Evolutionary conservation across 1,140 invertebrate species (phyloP).

Genomic region (Proales similis): DNA sequence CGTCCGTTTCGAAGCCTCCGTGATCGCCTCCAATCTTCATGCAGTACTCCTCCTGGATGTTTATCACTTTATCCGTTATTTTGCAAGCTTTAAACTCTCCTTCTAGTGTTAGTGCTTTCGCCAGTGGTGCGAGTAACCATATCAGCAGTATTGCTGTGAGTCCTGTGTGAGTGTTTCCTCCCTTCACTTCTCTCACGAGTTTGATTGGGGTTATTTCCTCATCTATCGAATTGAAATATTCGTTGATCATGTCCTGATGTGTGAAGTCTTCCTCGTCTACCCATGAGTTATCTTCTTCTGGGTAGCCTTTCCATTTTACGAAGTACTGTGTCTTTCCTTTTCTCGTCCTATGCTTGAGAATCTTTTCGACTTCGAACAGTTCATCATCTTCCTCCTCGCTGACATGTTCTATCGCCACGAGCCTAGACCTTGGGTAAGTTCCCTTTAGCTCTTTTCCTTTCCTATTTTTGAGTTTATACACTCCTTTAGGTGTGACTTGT

Average conservation of each 20-base stretch:
- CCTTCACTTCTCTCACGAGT: too few species aligned
- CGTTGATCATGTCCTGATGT: conserved; percentile 7
- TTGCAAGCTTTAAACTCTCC: neutral
- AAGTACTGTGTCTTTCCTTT: conserved; percentile 25
- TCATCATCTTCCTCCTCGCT: neutral
- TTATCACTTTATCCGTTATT: neutral
- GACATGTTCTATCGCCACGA: neutral
- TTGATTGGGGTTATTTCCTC: too few species aligned
- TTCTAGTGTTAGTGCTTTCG: neutral
- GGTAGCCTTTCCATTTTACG: conserved; percentile 14
- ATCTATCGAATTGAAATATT: neutral
- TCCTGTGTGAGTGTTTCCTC: neutral
- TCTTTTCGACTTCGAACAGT: conserved; percentile 22
- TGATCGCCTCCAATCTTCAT: too few species aligned
- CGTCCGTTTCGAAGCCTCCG: too few species aligned
- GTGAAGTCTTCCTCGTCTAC: conserved; percentile 8
- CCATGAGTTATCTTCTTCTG: conserved; percentile 29
- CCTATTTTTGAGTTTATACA: neutral
- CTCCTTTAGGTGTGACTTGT: neutral
- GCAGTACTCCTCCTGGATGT: conserved; percentile 1
- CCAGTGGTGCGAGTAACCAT: neutral
- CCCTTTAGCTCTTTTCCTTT: neutral
- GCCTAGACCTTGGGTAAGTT: neutral
- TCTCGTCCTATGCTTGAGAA: conserved; percentile 8
- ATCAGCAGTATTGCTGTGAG: neutral